A percentile compares a stretch with the other conserved stretches of the same genome.
phyloP scores from a whole-genome alignment of 1,140 invertebrate species.

The Aphaenogaster rudis region DNA sequence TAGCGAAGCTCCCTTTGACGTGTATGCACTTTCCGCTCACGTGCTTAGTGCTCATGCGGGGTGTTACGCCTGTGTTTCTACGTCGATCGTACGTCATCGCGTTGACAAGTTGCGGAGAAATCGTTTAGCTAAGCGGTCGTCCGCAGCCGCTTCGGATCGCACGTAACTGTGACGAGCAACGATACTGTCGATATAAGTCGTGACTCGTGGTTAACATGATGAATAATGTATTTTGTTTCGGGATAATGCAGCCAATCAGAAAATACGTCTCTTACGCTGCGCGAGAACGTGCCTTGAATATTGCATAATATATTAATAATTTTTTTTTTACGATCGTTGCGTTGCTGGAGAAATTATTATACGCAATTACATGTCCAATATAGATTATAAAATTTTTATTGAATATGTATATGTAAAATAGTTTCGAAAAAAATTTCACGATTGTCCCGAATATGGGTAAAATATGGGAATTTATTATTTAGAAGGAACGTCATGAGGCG shows the following conservation, averaged over 20 bases:
- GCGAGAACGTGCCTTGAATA: neutral
- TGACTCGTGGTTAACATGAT: conserved; percentile 32
- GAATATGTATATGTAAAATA: neutral
- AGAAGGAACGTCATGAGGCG: neutral
- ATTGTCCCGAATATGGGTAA: neutral
- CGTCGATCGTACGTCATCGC: conserved; percentile 56
- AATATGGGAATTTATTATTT: neutral
- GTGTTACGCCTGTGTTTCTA: conserved; percentile 49
- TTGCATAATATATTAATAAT: neutral
- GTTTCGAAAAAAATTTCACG: neutral
- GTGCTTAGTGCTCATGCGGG: conserved; percentile 24
- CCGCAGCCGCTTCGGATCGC: conserved; percentile 13
- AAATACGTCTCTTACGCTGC: neutral
- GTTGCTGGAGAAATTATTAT: neutral
- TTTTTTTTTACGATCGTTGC: neutral
- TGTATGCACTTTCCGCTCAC: conserved; percentile 49
- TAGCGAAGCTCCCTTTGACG: conserved; percentile 47
- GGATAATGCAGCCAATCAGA: neutral
- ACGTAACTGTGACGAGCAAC: conserved; percentile 1
- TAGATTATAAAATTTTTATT: conserved; percentile 6
- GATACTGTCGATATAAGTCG: conserved; percentile 44
- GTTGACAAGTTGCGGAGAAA: conserved; percentile 57
- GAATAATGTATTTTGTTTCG: conserved; percentile 51
- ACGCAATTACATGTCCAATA: neutral
- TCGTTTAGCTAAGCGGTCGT: conserved; percentile 54